Evolutionary conservation across 2,797 vertebrate genomes (phyloP), one percentile per base, ranked within the genome.

Genomic region (Bucorvus abyssinicus): DNA sequence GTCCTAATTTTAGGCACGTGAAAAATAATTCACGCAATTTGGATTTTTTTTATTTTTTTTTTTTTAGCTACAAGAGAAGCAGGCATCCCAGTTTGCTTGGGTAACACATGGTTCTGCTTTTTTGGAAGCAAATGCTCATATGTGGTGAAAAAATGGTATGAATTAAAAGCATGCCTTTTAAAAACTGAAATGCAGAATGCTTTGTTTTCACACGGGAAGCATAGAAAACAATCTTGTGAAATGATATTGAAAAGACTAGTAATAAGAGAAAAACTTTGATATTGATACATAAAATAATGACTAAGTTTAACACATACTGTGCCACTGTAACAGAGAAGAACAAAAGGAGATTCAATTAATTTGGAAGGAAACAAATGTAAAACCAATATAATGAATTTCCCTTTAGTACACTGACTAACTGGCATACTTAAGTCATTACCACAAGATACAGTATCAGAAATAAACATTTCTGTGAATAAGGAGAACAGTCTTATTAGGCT

Each of bases 391-490:
- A 87, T 84, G 0, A 83, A 71, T 94, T 94, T 89, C 29, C 29
- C 57, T 81, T 89, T 71, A 71, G 55, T 61, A 59, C 22, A 61
- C 36, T 92, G 86, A 74, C 52, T 83, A 89, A 75, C 77, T 74
- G 74, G 27, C 49, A 50, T 77, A 75, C 20, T 88, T 82, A 83
- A 89, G 42, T 77, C 60, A 87, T 90, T 92, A 80, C 29, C 32
- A 71, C 24, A 87, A 89, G 56, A 90, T 81, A 75, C 71, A 87
- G 45, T 61, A 92, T 84, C 49, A 90, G 80, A 79, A 94, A 94
- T 84, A 94, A 94, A 84, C 38, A 50, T 74, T 92, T 90, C 77
- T 95, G 34, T 89, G 80, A 89, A 84, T 90, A 95, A 89, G 23
- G 44, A 90, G 84, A 94, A 70, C 42, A 64, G 36, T 93, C 94